Base-by-base conservation (phyloP, 2,797 vertebrate species). In the Acropternis orthonyx region DNA sequence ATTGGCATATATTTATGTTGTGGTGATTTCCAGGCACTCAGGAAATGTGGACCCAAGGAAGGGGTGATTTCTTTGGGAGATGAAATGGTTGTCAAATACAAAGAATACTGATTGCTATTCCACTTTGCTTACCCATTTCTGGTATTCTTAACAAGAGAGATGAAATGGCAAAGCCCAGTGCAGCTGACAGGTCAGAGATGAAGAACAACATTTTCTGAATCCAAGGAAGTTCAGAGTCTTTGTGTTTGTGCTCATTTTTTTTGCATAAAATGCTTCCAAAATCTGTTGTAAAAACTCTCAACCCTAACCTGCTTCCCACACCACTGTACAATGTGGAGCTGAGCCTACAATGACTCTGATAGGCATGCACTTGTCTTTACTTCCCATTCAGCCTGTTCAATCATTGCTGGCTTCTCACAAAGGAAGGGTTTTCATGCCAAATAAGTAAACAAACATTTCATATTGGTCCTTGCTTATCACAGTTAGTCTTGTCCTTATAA, bases 401-500 rank as follows among this genome's bases (percentile, higher is more conserved):
- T 71, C 6, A 0, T 51, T 51, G 44, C 37, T 92, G 89, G 17
- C 58, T 66, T n/a, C 69, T 73, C 44, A 66, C 22, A 81, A 62
- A 93, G 30, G 61, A 90, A 83, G 6, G 4, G 3, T 62, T 88
- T 94, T 91, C 82, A 78, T 4, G 24, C 58, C 63, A 89, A 93
- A 78, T 66, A 88, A 95, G 62, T 79, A 75, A 95, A 79, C n/a
- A 85, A 92, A 43, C 34, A 88, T 96, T 90, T 92, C 79, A 49
- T 73, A 59, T 71, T 86, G 73, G 91, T 81, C 55, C 87, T 89
- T 90, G 85, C 95, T 95, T 95, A 88, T 95, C 87, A 74, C 14
- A 1, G 76, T 93, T 90, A 78, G 28, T 88, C 83, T 67, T 67
- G 73, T 95, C 94, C 82, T 96, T 97, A 96, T 93, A 96, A 97